phyloP scores from a whole-genome alignment of 2,797 vertebrate genomes.

The Phrynocephalus vlangalii region DNA sequence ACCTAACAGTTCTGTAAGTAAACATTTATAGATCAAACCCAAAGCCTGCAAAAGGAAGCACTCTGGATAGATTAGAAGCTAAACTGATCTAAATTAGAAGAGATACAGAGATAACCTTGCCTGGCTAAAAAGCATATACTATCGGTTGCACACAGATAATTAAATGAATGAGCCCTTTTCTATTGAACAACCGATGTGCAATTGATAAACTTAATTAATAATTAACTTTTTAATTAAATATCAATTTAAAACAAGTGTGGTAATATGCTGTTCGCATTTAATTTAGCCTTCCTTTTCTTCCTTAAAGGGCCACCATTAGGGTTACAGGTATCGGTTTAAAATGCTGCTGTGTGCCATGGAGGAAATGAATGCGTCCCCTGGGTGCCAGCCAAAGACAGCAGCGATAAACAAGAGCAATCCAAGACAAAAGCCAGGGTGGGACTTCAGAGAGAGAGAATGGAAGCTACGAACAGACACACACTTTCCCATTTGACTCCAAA shows the following conservation, averaged over 20 bases:
- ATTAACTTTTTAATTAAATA: slow-evolving; percentile 89
- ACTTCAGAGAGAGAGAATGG: slow-evolving; percentile 42
- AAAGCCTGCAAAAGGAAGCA: slow-evolving; percentile 73
- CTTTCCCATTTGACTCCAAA: not conserved
- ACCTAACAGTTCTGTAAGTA: slow-evolving; percentile 78
- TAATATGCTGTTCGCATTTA: slow-evolving; percentile 74
- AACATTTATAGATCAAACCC: slow-evolving; percentile 76
- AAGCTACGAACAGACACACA: slow-evolving; percentile 33
- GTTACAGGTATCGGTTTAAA: slow-evolving; percentile 66
- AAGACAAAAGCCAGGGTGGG: slow-evolving; percentile 34
- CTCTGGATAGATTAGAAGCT: slow-evolving; percentile 74
- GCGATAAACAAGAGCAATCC: slow-evolving; percentile 45
- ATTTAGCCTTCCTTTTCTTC: slow-evolving; percentile 70
- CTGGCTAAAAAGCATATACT: slow-evolving; percentile 82
- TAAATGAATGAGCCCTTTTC: slow-evolving; percentile 85
- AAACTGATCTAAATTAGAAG: slow-evolving; percentile 78
- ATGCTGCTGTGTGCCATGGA: slow-evolving; percentile 42
- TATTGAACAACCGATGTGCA: slow-evolving; percentile 83
- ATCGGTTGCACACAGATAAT: slow-evolving; percentile 82
- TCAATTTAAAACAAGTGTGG: slow-evolving; percentile 79
- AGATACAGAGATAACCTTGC: slow-evolving; percentile 77
- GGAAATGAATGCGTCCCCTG: slow-evolving; percentile 64
- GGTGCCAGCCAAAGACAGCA: slow-evolving; percentile 44
- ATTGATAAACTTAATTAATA: slow-evolving; percentile 87
- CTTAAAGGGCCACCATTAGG: slow-evolving; percentile 49